Conservation (phyloP, 2,113 vertebrate genomes). For the Perca schrenkii region DNA sequence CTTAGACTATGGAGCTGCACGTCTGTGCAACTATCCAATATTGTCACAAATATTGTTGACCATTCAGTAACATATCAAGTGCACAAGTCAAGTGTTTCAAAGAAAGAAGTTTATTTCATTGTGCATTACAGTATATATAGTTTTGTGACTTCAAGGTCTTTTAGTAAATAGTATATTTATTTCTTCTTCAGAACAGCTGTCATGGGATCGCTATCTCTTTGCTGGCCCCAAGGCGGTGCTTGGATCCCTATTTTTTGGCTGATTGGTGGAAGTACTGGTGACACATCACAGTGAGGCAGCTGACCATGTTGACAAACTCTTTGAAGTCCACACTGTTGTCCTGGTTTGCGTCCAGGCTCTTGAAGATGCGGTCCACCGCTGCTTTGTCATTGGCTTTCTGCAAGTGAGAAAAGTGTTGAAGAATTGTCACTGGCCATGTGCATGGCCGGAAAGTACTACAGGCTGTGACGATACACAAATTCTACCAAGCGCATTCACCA, state of each 20-base stretch:
- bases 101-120: constrained; percentile 55
- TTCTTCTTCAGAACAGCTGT: constrained; percentile 7
- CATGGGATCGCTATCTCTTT: background rate
- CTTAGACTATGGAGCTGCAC: background rate
- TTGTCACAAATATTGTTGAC: background rate
- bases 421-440: background rate
- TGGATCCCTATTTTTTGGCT: constrained; percentile 32
- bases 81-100: background rate
- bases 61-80: constrained; percentile 4
- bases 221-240: constrained; percentile 47
- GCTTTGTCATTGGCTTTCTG: constrained; percentile 66
- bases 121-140: constrained; percentile 4
- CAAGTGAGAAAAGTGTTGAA: background rate
- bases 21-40: background rate
- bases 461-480: background rate
- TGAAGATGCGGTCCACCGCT: constrained; percentile 75
- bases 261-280: constrained; percentile 58
- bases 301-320: constrained; percentile 77
- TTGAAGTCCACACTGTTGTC: constrained; percentile 81
- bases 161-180: constrained; percentile 1
- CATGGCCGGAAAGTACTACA: background rate
- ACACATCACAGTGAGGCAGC: constrained; percentile 72
- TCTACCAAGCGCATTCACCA: background rate
- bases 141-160: background rate
- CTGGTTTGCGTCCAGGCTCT: constrained; percentile 73